Conservation (phyloP, 2,797 vertebrate genomes). For the Premnoplex brunnescens region DNA sequence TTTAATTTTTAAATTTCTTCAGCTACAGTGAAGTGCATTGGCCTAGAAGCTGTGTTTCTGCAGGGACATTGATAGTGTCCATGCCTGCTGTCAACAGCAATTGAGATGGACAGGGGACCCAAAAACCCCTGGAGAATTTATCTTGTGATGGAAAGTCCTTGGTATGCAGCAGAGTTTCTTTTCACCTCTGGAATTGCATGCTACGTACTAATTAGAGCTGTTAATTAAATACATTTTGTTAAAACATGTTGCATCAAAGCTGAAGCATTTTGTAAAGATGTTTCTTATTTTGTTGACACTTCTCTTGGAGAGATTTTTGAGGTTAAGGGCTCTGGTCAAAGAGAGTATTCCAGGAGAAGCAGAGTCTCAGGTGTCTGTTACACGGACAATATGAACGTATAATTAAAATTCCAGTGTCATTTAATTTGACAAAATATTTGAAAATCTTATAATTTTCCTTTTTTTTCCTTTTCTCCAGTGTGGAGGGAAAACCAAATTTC, state of each 20-base stretch:
- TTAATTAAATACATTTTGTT: constrained; percentile 12
- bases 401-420: background rate
- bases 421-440: background rate
- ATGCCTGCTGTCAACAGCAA: background rate
- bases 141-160: background rate
- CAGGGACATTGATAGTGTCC: background rate
- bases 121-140: background rate
- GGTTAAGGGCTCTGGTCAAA: background rate
- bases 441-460: background rate
- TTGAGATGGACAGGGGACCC: background rate
- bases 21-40: background rate
- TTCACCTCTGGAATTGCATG: background rate
- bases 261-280: background rate
- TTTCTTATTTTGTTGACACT: background rate
- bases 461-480: background rate
- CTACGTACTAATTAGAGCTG: background rate
- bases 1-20: background rate
- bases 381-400: background rate
- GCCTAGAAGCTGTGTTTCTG: background rate
- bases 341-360: background rate
- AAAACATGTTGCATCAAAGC: constrained; percentile 17
- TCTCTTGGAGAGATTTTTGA: constrained; percentile 1
- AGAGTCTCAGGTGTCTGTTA: background rate
- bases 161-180: background rate
- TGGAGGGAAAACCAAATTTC: background rate